phyloP scores from a whole-genome alignment of 2,888 invertebrate genomes.

The Andricus quercusramuli region DNA sequence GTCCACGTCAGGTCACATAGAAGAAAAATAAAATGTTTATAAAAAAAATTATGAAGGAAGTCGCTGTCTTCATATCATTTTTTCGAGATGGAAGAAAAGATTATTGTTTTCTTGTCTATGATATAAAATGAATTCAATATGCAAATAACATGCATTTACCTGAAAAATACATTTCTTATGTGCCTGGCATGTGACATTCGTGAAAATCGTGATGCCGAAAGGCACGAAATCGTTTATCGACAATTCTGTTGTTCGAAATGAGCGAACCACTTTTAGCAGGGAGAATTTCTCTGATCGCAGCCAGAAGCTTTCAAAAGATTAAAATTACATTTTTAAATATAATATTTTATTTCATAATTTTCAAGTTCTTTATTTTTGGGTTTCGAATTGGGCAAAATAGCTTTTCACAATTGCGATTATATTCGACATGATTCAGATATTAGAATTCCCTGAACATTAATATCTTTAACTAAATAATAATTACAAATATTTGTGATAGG shows the following conservation, averaged over 20 bases:
- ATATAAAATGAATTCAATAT: constrained; percentile 1
- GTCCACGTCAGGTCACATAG: not conserved
- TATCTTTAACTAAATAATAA: not conserved
- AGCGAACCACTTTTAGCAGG: constrained; percentile 29
- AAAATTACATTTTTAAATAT: not conserved
- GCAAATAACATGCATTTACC: not conserved
- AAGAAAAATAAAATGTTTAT: not conserved
- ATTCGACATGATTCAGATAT: not conserved
- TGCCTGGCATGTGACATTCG: constrained; percentile 58
- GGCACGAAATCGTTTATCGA: constrained; percentile 58
- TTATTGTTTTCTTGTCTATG: not conserved
- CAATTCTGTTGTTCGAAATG: constrained; percentile 20
- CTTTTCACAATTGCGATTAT: not conserved
- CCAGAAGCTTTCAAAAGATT: not conserved
- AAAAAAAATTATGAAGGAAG: not conserved
- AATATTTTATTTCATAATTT: not conserved
- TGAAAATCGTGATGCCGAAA: constrained; percentile 66
- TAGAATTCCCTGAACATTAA: not conserved
- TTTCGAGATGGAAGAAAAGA: not conserved
- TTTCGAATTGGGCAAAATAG: not conserved
- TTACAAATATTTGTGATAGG: not conserved
- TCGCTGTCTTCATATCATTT: not conserved
- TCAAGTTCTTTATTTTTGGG: not conserved
- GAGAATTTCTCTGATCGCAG: not conserved
- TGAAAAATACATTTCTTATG: constrained; percentile 14